Evolutionary conservation across 2,888 invertebrate genomes (phyloP).

Genomic region (Erebia ligea): DNA sequence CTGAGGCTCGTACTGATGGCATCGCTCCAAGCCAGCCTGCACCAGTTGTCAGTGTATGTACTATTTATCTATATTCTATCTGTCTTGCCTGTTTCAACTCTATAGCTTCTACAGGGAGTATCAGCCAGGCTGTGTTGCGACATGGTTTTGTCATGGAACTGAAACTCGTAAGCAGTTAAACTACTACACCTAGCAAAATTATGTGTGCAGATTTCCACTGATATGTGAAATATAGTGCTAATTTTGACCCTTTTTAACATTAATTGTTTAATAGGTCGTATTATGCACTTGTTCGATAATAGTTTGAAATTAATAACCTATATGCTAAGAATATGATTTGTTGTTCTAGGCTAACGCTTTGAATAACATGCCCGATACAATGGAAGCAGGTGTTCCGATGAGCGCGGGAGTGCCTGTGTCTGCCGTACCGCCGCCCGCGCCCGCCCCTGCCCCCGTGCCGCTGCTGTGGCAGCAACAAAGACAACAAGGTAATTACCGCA

Average conservation of each 20-base stretch:
- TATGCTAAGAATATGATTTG: too few species aligned
- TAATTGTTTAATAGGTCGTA: too few species aligned
- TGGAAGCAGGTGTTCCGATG: conserved; percentile 42
- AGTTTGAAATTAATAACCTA: too few species aligned
- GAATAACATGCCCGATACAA: conserved; percentile 42
- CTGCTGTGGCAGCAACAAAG: conserved; percentile 76
- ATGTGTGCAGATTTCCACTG: background rate
- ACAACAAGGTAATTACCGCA: conserved; percentile 66
- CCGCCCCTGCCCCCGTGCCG: conserved; percentile 67
- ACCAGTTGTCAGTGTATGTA: conserved; percentile 55
- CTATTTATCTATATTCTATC: background rate
- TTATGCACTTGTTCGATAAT: too few species aligned
- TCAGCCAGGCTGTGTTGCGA: too few species aligned
- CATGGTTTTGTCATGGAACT: too few species aligned
- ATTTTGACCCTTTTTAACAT: too few species aligned
- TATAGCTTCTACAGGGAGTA: too few species aligned
- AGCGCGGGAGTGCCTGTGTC: conserved; percentile 43
- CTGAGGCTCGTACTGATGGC: conserved; percentile 76
- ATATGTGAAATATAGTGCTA: too few species aligned
- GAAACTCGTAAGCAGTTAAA: too few species aligned
- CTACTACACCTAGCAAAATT: too few species aligned
- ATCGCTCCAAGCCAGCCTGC: conserved; percentile 74
- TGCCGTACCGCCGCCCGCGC: conserved; percentile 49
- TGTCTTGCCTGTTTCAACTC: background rate
- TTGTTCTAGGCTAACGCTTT: conserved; percentile 42